A percentile compares a stretch with the other conserved stretches of the same genome.
These are phyloP conservation scores for Branchipolynoe longqiensis DNA, from an alignment of 2,888 invertebrate genomes.

Conservation along the genomic window DNA sequence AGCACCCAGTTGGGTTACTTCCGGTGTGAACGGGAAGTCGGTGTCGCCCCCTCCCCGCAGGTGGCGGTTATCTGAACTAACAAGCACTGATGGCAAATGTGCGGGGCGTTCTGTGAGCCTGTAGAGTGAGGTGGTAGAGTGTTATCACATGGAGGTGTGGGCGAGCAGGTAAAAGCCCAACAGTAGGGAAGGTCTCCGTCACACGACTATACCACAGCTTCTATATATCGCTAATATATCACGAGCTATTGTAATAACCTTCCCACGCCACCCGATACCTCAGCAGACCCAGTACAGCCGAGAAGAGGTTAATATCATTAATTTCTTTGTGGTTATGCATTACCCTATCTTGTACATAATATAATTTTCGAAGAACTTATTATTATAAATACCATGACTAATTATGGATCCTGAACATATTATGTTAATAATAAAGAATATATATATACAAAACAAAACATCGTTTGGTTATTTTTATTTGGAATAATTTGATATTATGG, in stretches of 20 bases:
- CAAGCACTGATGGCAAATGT: conserved; percentile 32
- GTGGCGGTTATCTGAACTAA: conserved; percentile 11
- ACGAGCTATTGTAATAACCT: conserved; percentile 11
- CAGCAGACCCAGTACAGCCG: not conserved
- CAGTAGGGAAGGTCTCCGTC: conserved; percentile 11
- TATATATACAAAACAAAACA: no score
- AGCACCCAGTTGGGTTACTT: no score
- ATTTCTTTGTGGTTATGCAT: conserved; percentile 18
- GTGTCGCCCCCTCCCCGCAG: conserved; percentile 1
- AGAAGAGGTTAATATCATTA: conserved; percentile 7
- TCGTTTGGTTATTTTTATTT: no score
- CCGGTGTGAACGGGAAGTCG: not conserved
- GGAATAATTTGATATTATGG: no score
- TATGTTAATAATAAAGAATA: conserved; percentile 43
- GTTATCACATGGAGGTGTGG: no score
- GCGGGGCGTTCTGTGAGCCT: not conserved
- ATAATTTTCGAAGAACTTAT: conserved; percentile 23
- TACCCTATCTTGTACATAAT: conserved; percentile 21
- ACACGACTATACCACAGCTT: conserved; percentile 13
- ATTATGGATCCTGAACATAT: conserved; percentile 43
- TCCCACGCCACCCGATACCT: not conserved
- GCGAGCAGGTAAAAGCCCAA: no score
- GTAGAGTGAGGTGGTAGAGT: no score
- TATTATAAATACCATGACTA: conserved; percentile 14
- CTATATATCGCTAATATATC: not conserved